phyloP scores from a whole-genome alignment of 1,140 invertebrate species.

The Venturia canescens region DNA sequence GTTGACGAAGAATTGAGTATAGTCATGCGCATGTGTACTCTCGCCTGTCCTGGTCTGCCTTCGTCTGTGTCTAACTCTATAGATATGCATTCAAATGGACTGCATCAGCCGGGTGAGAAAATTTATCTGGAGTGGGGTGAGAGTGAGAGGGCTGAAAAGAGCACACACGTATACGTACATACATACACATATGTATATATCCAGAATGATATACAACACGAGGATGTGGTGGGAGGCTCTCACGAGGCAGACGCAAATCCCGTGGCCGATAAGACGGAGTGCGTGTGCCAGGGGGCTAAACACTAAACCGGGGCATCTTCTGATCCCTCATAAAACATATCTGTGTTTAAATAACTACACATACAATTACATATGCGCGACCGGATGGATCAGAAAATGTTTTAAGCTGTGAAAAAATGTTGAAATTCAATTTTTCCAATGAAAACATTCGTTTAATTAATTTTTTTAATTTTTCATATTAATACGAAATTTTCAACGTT shows the following conservation, averaged over 20 bases:
- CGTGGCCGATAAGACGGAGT: constrained; percentile 32
- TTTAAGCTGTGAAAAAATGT: too few species aligned
- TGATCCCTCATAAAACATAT: background rate
- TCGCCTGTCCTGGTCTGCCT: background rate
- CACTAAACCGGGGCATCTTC: constrained; percentile 5
- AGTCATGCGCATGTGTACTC: background rate
- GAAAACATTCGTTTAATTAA: too few species aligned
- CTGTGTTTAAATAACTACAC: background rate
- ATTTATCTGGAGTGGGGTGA: constrained; percentile 5
- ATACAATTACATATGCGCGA: background rate
- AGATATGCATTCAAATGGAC: background rate
- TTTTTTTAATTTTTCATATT: too few species aligned
- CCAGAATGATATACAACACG: background rate
- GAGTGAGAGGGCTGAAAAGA: background rate
- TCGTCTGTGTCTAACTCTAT: background rate
- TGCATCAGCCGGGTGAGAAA: constrained; percentile 17
- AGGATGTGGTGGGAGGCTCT: background rate
- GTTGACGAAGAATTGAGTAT: constrained; percentile 16
- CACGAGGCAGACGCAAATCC: constrained; percentile 26
- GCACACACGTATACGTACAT: background rate
- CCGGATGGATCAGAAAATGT: too few species aligned
- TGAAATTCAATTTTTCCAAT: too few species aligned
- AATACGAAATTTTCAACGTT: too few species aligned
- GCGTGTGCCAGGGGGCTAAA: constrained; percentile 10
- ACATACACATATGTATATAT: background rate